These are phyloP conservation scores for Phyllotreta cruciferae DNA, from an alignment of 2,888 invertebrate species.

Conservation along the genomic window DNA sequence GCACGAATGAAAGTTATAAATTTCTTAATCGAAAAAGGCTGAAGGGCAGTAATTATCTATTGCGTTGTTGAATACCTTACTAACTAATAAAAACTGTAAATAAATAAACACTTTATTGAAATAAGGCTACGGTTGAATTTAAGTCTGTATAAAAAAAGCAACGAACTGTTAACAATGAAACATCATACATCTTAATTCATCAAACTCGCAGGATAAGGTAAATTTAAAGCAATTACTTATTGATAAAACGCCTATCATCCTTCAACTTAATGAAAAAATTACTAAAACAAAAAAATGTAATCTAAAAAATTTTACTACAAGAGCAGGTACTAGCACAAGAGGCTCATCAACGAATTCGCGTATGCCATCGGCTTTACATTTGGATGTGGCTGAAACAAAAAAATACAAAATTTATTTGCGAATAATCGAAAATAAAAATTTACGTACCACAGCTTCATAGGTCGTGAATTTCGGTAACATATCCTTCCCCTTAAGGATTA, in stretches of 20 bases:
- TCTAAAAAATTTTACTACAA: slow-evolving; percentile 43
- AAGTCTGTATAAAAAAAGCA: slow-evolving; percentile 31
- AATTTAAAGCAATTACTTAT: slow-evolving; percentile 33
- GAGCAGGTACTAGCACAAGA: slow-evolving; percentile 71
- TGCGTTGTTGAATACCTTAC: slow-evolving; percentile 29
- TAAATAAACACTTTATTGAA: slow-evolving; percentile 38
- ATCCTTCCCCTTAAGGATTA: slow-evolving; percentile 90
- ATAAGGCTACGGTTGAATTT: slow-evolving; percentile 38
- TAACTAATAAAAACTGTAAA: slow-evolving; percentile 32
- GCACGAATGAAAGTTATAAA: slow-evolving; percentile 18
- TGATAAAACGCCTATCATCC: slow-evolving; percentile 35
- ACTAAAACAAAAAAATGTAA: slow-evolving; percentile 37
- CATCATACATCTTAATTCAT: slow-evolving; percentile 15
- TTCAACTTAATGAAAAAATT: slow-evolving; percentile 32
- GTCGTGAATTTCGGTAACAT: slow-evolving; percentile 89
- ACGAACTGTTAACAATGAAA: slow-evolving; percentile 26
- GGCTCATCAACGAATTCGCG: slow-evolving; percentile 83
- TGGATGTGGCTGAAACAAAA: slow-evolving; percentile 88
- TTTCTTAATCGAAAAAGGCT: slow-evolving; percentile 17
- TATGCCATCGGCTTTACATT: slow-evolving; percentile 98
- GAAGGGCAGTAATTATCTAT: slow-evolving; percentile 30
- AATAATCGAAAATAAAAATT: slow-evolving; percentile 1
- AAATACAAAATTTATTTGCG: slow-evolving; percentile 33
- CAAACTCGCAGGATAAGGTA: slow-evolving; percentile 10
- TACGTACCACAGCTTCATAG: slow-evolving; percentile 93